Evolutionary conservation across 2,113 vertebrate species (phyloP).

Genomic region (Callorhinus ursinus): DNA sequence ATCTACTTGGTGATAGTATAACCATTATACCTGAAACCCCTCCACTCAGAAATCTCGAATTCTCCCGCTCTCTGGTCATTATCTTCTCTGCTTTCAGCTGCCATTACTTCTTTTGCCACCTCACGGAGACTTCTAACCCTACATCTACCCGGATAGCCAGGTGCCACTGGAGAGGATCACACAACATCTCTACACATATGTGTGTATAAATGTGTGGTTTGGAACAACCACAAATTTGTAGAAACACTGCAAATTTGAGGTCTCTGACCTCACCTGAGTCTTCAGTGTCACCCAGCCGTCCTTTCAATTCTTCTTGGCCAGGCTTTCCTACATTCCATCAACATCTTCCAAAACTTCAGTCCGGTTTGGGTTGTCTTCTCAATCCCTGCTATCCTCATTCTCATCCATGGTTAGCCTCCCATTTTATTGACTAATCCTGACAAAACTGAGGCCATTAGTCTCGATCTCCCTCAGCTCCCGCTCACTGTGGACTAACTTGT

Average conservation of each 20-base stretch:
- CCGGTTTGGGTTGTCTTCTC: not conserved
- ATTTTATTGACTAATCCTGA: not conserved
- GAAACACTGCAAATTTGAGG: not conserved
- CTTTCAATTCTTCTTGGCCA: not conserved
- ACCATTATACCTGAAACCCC: not conserved
- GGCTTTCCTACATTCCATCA: not conserved
- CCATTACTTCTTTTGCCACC: not conserved
- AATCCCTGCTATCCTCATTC: not conserved
- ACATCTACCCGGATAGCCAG: not conserved
- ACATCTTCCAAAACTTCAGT: not conserved
- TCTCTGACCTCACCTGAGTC: not conserved
- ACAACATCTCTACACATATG: not conserved
- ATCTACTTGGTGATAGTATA: not conserved
- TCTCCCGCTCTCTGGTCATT: not conserved
- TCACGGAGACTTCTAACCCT: not conserved
- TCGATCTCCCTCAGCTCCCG: not conserved
- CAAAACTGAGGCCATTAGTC: not conserved
- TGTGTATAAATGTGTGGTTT: not conserved
- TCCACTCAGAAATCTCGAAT: not conserved
- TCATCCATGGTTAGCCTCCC: not conserved
- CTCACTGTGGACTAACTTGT: not conserved
- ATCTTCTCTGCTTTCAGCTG: not conserved
- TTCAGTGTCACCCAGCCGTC: not conserved
- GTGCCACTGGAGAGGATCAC: not conserved
- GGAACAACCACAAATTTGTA: not conserved